Evolutionary conservation across 2,888 invertebrate genomes (phyloP).

Genomic region (Diloba caeruleocephala): DNA sequence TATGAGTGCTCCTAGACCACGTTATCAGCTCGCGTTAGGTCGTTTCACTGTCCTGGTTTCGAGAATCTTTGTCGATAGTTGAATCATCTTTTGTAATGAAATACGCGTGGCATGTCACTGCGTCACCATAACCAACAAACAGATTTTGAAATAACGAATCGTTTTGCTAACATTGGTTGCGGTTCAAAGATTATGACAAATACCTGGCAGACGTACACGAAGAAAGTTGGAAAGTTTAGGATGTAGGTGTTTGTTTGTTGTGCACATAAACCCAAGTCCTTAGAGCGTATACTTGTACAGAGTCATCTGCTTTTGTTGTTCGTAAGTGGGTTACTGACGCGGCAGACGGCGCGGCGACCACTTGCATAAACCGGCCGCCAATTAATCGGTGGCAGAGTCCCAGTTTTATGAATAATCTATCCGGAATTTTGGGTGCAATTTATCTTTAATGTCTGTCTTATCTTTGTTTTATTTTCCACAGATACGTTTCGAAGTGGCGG

Average conservation of each 20-base stretch:
- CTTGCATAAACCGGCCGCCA: slow-evolving; percentile 68
- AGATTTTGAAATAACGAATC: slow-evolving; percentile 32
- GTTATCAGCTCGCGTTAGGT: slow-evolving; percentile 81
- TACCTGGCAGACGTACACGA: slow-evolving; percentile 24
- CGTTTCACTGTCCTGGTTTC: slow-evolving; percentile 80
- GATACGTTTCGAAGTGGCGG: slow-evolving; percentile 29
- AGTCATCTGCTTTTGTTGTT: slow-evolving; percentile 53
- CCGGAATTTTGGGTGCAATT: slow-evolving; percentile 43
- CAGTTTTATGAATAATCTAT: slow-evolving; percentile 42
- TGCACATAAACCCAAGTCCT: slow-evolving; percentile 52
- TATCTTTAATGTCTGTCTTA: slow-evolving; percentile 40
- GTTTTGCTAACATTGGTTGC: slow-evolving; percentile 39
- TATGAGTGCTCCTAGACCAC: slow-evolving; percentile 72
- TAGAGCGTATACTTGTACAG: slow-evolving; percentile 48
- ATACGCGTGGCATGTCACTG: slow-evolving; percentile 23
- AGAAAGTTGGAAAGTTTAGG: slow-evolving; percentile 57
- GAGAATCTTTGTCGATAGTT: slow-evolving; percentile 58
- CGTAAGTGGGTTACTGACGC: slow-evolving; percentile 71
- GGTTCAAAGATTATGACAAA: slow-evolving; percentile 35
- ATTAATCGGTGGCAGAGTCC: slow-evolving; percentile 59
- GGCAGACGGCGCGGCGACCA: slow-evolving; percentile 79
- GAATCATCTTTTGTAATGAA: slow-evolving; percentile 55
- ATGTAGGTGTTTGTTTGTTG: slow-evolving; percentile 50
- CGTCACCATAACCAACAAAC: slow-evolving; percentile 30
- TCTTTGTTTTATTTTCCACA: slow-evolving; percentile 42